These are phyloP conservation scores for Stictocephala bisonia DNA, from an alignment of 2,888 invertebrate genomes.

Conservation along the genomic window DNA sequence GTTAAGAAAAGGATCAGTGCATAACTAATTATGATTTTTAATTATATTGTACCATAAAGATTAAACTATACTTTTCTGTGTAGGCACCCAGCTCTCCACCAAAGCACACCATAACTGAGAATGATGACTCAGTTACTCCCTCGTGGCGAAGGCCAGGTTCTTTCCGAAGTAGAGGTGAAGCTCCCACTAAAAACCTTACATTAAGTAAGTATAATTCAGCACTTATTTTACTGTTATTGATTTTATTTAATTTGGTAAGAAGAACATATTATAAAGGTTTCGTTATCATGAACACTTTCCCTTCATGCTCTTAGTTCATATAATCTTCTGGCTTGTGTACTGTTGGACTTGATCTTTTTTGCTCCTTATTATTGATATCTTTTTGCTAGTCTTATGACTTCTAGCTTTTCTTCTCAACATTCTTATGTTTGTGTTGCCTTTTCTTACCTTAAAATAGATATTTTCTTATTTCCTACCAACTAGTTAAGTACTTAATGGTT, in stretches of 20 bases:
- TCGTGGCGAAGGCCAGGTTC: constrained; percentile 76
- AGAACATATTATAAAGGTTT: neutral
- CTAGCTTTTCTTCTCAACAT: no score
- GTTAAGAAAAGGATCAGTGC: no score
- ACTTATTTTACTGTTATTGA: neutral
- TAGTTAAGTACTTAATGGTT: no score
- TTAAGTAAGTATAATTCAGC: constrained; percentile 61
- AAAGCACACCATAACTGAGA: constrained; percentile 66
- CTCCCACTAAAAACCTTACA: constrained; percentile 68
- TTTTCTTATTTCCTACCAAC: no score
- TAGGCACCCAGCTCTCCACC: constrained; percentile 67
- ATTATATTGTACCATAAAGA: constrained; percentile 26
- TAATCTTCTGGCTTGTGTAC: no score
- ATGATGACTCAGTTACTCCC: constrained; percentile 71
- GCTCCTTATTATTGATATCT: no score
- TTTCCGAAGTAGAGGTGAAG: constrained; percentile 68
- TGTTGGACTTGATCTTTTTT: no score
- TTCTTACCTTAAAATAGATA: no score
- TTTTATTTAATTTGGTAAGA: neutral
- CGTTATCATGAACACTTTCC: no score
- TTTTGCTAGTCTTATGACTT: no score
- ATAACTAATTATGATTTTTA: constrained; percentile 36
- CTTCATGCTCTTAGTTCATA: no score
- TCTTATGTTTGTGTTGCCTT: no score
- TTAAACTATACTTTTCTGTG: constrained; percentile 14